Base-by-base conservation (phyloP, 2,888 invertebrate genomes). In the Phaonia tiefii region DNA sequence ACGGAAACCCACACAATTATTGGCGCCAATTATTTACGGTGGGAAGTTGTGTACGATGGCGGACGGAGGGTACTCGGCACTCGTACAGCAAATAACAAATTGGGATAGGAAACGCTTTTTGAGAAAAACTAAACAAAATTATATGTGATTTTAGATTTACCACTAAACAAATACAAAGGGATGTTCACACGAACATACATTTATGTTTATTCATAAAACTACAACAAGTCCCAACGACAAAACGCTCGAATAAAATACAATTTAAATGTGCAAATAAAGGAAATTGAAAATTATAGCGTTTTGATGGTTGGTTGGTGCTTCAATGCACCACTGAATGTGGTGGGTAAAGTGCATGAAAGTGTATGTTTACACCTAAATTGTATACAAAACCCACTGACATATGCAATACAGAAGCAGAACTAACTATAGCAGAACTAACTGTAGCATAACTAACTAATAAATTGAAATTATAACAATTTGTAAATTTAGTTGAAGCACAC, bases 1-100 rank as follows among this genome's bases (percentile, higher is more conserved):
- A 80, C 76, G 74, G 66, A 79, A 77, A 80, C 80, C 83, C 70
- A 82, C 83, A 72, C 82, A 80, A 58, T 77, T 75, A 78, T 83
- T 80, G 83, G 83, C 84, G 83, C 83, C 84, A 83, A 83, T 84
- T 83, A 80, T 83, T 76, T 80, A 83, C 71, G 66, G 69, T 83
- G 82, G 80, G 78, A 72, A 74, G 70, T 76, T 54, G 5, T 22
- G 5, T 22, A 31, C 31, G 8, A 31, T 5, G 31, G 3, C 4
- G 31, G 31, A 31, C 8, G n/a, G n/a, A 31, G 31, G 31, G 8
- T 5, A 31, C 31, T 3, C 31, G 8, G 31, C 31, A 5, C 31
- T 31, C 8, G 3, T 8, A 31, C 31, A 31, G 3, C 3, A 4
- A 44, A 10, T 17, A 46, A 13, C 54, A 25, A 54, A 54, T 17